Percentiles rank a stretch among this genome's conserved stretches.
Conservation (phyloP, 2,797 vertebrate genomes). For the Sylvia borin region DNA sequence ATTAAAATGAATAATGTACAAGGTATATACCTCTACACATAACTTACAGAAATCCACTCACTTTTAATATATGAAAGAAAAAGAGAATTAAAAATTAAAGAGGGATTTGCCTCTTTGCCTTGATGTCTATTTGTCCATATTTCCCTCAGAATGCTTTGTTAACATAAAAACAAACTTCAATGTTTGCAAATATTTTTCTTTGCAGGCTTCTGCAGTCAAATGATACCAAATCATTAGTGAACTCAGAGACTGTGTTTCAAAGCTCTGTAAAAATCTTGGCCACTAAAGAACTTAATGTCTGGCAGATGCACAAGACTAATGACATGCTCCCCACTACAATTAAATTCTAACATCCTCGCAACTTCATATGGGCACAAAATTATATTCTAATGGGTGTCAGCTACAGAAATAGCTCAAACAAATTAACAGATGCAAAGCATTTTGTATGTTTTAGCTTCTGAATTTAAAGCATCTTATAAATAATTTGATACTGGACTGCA, state of each 20-base stretch:
- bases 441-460: constrained; percentile 1
- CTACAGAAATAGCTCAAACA: constrained; percentile 41
- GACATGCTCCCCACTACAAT: constrained; percentile 24
- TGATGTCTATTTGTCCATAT: neutral
- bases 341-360: constrained; percentile 49
- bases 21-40: neutral
- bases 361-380: constrained; percentile 57
- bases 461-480: constrained; percentile 24
- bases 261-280: constrained; percentile 43
- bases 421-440: constrained; percentile 36
- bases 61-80: constrained; percentile 32
- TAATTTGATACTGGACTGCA: constrained; percentile 1
- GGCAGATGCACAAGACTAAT: constrained; percentile 63
- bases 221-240: constrained; percentile 60
- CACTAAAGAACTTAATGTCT: constrained; percentile 50
- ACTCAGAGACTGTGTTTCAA: constrained; percentile 55
- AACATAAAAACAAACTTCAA: constrained; percentile 49
- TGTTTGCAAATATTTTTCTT: constrained; percentile 64
- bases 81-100: neutral
- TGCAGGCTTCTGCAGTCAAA: constrained; percentile 36
- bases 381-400: constrained; percentile 7
- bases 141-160: constrained; percentile 34
- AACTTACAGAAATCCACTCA: neutral
- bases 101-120: neutral
- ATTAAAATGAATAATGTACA: neutral